Evolutionary conservation across 2,113 vertebrate genomes (phyloP), one percentile per base, ranked within the genome.

Genomic region (Leptosomus discolor): DNA sequence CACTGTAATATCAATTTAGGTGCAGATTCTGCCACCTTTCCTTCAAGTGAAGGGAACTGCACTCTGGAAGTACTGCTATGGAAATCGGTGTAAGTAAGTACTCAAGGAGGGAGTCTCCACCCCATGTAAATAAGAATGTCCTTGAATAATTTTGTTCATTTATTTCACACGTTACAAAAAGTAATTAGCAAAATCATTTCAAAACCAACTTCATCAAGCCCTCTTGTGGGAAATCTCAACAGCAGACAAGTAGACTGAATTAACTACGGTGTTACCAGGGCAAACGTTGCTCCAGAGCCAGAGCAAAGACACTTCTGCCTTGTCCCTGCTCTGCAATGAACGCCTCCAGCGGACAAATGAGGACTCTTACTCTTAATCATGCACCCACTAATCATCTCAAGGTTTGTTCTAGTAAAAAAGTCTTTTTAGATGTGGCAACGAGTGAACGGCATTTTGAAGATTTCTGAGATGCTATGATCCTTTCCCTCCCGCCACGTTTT

Each of bases 401-500:
- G 70, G 67, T 63, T 83, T 80, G 41, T 56, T 91, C 36, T 23
- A 83, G 56, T 64, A 64, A 21, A 10, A 10, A 58, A 23, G 11
- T 13, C n/a, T 53, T 76, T 91, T 58, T 21, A 45, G n/a, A 78
- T 1, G 3, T 32, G 58, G 39, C 84, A 84, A 88, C 36, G 11
- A 93, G 13, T 2, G 21, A 86, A 45, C 3, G 46, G 70, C 2
- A 8, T 78, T 92, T 60, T 71, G 74, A 87, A 77, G 24, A 32
- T 37, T 76, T 89, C 29, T 9, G 32, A 74, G 65, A 74, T 15
- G 23, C 56, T 0, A 3, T 1, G 22, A 94, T 32, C 24, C 29
- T 19, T 12, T 45, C 5, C 24, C 21, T 27, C 27, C 8, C 1
- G 0, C 27, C 20, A 4, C 2, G 8, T 29, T 53, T 73, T 61